Percentiles rank a stretch among this genome's conserved stretches.
Conservation (phyloP, 92 coral and sea anemone species). For the Paragorgia papillata region DNA sequence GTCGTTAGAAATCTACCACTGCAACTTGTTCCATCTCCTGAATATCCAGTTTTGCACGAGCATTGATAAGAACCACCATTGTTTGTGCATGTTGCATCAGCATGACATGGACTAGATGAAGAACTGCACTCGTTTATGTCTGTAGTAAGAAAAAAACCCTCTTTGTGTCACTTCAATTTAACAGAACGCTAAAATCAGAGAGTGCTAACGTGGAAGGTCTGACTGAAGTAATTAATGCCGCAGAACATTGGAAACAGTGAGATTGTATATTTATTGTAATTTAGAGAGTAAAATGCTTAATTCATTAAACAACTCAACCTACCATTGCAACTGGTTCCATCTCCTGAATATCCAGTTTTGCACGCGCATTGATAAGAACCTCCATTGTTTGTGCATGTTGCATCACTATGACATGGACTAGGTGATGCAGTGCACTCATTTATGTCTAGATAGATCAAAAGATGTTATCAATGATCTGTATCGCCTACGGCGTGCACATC, state of each 20-base stretch:
- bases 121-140: slow-evolving; percentile 34
- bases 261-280: too few relatives aligned
- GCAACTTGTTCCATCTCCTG: slow-evolving; percentile 31
- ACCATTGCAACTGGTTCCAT: slow-evolving; percentile 31
- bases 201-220: background rate
- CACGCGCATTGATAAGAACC: slow-evolving; percentile 56
- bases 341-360: slow-evolving; percentile 30
- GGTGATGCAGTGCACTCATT: slow-evolving; percentile 8
- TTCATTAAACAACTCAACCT: too few relatives aligned
- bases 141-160: background rate
- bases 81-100: slow-evolving; percentile 52
- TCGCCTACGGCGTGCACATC: too few relatives aligned
- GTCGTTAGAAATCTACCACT: too few relatives aligned
- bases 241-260: too few relatives aligned
- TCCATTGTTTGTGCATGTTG: background rate
- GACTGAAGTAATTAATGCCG: background rate
- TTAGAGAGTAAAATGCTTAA: too few relatives aligned
- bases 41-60: slow-evolving; percentile 39
- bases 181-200: too few relatives aligned
- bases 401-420: background rate
- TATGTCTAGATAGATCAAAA: too few relatives aligned
- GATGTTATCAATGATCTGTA: too few relatives aligned
- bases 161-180: too few relatives aligned
- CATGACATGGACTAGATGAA: slow-evolving; percentile 11
- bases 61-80: slow-evolving; percentile 49